Base-by-base conservation (phyloP, 2,113 vertebrate species). In the Protomyctophum bolini region DNA sequence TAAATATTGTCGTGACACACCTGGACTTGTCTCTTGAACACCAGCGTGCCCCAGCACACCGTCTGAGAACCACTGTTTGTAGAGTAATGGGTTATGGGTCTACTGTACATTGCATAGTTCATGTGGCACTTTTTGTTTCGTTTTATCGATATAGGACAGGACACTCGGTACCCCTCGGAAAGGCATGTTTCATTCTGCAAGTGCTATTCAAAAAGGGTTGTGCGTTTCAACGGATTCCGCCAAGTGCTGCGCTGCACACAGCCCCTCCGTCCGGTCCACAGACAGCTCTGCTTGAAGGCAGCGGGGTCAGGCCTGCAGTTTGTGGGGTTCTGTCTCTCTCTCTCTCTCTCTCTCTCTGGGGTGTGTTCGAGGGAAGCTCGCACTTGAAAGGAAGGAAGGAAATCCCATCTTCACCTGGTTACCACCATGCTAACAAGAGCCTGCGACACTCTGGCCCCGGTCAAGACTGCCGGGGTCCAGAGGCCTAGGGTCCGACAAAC, bases 101-200 rank as follows among this genome's bases (percentile, higher is more conserved):
- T 94, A 93, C 93, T 96, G 94, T 97, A 96, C 95, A 97, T 98
- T 99, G 98, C 97, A 98, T 99, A 98, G 97, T 94, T 98, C 94
- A 93, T 91, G 93, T 94, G 95, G 95, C 95, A 96, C 95, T 95
- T 95, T 94, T 21, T 21, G 21, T 21, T 21, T 21, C 21, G 21
- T 21, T 21, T 83, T 87, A 89, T 70, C 49, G 10, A 88, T 81
- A 88, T 81, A 88, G 78, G 87, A 91, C 90, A 92, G 88, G 93
- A 93, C 92, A 92, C 95, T 93, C 88, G 87, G 92, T 94, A 93
- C 95, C 96, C 94, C 94, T 93, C 92, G 3, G 92, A 92, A 96
- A 97, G 95, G 96, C 95, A 94, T 41, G 33, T 93, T 94, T 92
- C 91, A 95, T 93, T 94, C 92, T 91, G 95, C 96, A 97, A 98